Evolutionary conservation across 2,113 vertebrate species (phyloP).

Genomic region (Esox niger): DNA sequence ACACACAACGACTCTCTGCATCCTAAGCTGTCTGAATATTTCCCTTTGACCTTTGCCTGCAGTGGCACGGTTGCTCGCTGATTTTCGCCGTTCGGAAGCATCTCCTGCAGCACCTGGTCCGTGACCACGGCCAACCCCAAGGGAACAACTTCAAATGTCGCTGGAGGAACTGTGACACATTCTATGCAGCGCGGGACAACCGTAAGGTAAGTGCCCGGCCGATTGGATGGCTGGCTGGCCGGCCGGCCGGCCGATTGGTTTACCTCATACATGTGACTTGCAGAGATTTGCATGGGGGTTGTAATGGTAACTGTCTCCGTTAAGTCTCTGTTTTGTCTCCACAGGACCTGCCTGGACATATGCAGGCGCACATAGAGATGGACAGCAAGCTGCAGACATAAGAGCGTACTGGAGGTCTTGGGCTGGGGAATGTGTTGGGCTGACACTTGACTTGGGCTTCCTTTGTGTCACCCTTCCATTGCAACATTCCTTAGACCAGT

Average conservation of each 20-base stretch:
- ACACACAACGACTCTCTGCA: neutral
- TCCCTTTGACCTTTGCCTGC: slow-evolving; percentile 10
- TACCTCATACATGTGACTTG: no score
- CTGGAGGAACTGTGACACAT: slow-evolving; percentile 87
- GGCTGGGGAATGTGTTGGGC: neutral
- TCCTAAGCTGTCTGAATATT: neutral
- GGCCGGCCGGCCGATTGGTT: neutral
- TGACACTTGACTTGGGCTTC: neutral
- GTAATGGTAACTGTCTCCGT: neutral
- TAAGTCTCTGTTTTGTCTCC: slow-evolving; percentile 25
- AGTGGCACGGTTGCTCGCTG: slow-evolving; percentile 94
- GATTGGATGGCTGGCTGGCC: neutral
- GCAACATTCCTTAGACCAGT: no score
- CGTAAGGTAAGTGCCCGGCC: slow-evolving; percentile 74
- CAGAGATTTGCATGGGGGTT: no score
- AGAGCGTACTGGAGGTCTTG: neutral
- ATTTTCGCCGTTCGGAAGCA: slow-evolving; percentile 91
- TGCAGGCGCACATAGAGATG: slow-evolving; percentile 83
- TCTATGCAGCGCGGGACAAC: slow-evolving; percentile 79
- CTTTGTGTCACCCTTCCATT: no score
- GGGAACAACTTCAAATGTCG: slow-evolving; percentile 86
- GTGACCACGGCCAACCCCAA: slow-evolving; percentile 81
- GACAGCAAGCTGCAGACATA: slow-evolving; percentile 80
- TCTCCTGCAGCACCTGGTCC: slow-evolving; percentile 86
- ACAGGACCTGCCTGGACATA: slow-evolving; percentile 86